Evolutionary conservation across 1,140 invertebrate species (phyloP).

Genomic region (Neodiprion fabricii): DNA sequence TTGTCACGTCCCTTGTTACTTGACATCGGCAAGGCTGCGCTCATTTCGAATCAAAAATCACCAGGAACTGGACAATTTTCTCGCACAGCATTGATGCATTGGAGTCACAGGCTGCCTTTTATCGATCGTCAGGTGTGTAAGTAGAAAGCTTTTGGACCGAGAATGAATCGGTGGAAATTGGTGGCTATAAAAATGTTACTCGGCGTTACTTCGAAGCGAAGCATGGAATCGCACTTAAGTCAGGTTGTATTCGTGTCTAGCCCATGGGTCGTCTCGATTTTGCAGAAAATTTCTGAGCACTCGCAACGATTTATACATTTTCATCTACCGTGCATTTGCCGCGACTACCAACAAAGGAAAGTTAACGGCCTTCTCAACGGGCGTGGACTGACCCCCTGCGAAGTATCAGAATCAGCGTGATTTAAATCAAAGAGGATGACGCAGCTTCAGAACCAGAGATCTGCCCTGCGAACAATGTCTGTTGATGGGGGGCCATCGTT

Average conservation of each 20-base stretch:
- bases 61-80: neutral
- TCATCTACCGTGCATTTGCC: too few species aligned
- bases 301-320: neutral
- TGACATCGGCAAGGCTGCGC: too few species aligned
- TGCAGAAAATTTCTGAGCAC: neutral
- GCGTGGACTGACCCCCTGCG: neutral
- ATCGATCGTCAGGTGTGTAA: too few species aligned
- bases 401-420: neutral
- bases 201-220: neutral
- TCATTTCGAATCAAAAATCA: too few species aligned
- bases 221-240: conserved; percentile 1
- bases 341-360: neutral
- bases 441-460: neutral
- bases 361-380: neutral
- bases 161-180: neutral
- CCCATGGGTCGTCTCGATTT: too few species aligned
- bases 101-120: too few species aligned
- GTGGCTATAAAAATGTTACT: neutral
- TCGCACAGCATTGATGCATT: neutral
- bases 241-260: too few species aligned
- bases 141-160: neutral
- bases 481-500: conserved; percentile 40
- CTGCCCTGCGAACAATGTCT: conserved; percentile 15
- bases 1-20: too few species aligned
- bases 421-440: conserved; percentile 1